These are phyloP conservation scores for Drosophila chauvacae DNA, from an alignment of 1,140 invertebrate species.

Conservation along the genomic window DNA sequence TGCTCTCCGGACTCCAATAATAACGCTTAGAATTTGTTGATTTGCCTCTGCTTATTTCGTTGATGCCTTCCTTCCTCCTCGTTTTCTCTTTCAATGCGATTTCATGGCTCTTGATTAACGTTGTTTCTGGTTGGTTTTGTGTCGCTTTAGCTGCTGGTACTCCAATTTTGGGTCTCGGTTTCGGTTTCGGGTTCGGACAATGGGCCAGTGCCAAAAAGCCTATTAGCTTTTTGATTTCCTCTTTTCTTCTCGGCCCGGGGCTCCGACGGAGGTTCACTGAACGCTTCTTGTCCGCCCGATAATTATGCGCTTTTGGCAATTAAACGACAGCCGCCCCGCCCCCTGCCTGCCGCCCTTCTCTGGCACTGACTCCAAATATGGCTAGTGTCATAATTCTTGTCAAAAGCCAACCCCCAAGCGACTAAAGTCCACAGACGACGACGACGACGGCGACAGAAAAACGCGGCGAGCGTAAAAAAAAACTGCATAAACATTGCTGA, in stretches of 20 bases:
- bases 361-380: conserved; percentile 65
- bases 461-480: conserved; percentile 43
- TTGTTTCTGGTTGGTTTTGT: conserved; percentile 41
- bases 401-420: conserved; percentile 77
- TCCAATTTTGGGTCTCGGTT: conserved; percentile 15
- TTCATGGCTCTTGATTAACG: conserved; percentile 75
- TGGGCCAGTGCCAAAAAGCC: conserved; percentile 56
- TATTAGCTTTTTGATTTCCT: conserved; percentile 53
- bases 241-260: neutral
- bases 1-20: conserved; percentile 51
- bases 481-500: conserved; percentile 84
- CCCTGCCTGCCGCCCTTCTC: conserved; percentile 9
- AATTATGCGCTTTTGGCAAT: conserved; percentile 81
- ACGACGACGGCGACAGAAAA: conserved; percentile 8
- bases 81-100: conserved; percentile 72
- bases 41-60: conserved; percentile 46
- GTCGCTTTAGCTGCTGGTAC: conserved; percentile 45
- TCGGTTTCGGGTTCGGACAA: conserved; percentile 24
- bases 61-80: conserved; percentile 11
- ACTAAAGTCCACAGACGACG: conserved; percentile 47
- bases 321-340: conserved; percentile 62
- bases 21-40: conserved; percentile 76
- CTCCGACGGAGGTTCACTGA: conserved; percentile 55
- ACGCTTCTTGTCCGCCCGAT: conserved; percentile 45
- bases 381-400: conserved; percentile 83